Conservation (phyloP, 2,797 vertebrate species). For the Poecile montanus region DNA sequence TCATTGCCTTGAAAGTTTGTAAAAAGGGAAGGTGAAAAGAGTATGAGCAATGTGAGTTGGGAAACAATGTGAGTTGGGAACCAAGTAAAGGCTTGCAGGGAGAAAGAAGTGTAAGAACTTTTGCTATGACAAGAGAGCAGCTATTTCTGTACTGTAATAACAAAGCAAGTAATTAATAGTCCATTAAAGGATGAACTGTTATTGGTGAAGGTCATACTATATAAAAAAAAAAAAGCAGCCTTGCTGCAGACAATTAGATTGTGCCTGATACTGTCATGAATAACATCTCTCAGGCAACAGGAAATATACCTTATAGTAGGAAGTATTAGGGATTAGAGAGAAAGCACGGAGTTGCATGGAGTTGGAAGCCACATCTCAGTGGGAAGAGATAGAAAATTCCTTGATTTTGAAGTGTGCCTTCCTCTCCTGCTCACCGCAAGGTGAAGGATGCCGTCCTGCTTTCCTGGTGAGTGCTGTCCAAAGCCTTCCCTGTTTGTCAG, state of each 20-base stretch:
- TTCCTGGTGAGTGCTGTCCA: fast-evolving
- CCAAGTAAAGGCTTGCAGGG: not conserved
- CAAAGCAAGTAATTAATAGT: not conserved
- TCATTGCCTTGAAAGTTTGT: not conserved
- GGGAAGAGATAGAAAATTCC: not conserved
- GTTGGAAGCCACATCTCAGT: not conserved
- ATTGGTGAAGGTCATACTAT: not conserved
- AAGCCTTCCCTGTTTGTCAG: not conserved
- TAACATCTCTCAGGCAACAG: not conserved
- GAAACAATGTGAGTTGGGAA: not conserved
- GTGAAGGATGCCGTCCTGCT: not conserved
- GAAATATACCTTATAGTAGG: not conserved
- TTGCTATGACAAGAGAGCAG: not conserved
- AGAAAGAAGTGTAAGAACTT: not conserved
- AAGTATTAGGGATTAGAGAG: not conserved
- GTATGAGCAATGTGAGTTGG: not conserved
- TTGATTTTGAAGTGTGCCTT: not conserved
- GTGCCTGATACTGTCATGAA: not conserved
- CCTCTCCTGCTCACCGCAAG: fast-evolving
- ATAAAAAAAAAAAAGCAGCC: not conserved
- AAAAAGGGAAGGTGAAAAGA: not conserved
- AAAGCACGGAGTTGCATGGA: not conserved
- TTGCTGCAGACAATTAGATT: not conserved
- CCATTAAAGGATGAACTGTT: not conserved
- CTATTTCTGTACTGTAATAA: not conserved